phyloP scores from a whole-genome alignment of 2,113 vertebrate genomes.

The Macquaria australasica region DNA sequence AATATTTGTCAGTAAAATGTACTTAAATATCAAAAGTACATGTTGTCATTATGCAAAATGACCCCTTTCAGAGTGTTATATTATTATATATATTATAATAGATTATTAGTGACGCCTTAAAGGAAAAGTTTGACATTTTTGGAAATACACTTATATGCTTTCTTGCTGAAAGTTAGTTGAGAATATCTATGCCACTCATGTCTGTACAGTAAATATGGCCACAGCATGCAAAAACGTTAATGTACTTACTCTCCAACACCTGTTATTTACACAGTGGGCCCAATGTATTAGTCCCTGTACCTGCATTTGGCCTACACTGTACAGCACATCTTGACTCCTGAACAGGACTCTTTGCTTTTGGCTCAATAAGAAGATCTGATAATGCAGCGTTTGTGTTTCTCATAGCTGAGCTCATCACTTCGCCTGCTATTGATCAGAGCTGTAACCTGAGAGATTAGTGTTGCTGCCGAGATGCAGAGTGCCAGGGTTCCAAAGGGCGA shows the following conservation, averaged over 20 bases:
- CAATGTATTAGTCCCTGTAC: neutral
- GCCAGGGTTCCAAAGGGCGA: constrained; percentile 29
- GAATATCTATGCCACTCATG: neutral
- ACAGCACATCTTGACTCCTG: constrained; percentile 17
- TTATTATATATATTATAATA: neutral
- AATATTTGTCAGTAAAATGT: neutral
- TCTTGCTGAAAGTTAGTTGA: neutral
- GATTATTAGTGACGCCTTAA: neutral
- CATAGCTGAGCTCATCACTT: constrained; percentile 77
- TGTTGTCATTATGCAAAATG: neutral
- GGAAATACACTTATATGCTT: neutral
- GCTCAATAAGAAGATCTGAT: constrained; percentile 66
- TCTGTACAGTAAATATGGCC: no score
- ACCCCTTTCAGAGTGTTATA: neutral
- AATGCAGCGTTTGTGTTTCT: constrained; percentile 78
- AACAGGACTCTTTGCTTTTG: constrained; percentile 49
- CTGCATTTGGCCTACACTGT: neutral
- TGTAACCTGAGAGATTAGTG: constrained; percentile 73
- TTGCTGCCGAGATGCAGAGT: constrained; percentile 46
- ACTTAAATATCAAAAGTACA: neutral
- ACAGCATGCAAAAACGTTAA: neutral
- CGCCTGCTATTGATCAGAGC: constrained; percentile 69
- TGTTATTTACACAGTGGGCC: neutral
- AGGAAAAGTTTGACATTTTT: neutral
- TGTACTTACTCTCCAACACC: neutral